A percentile compares a stretch with the other conserved stretches of the same genome.
phyloP scores from a whole-genome alignment of 2,888 invertebrate species.

The Griposia aprilina region DNA sequence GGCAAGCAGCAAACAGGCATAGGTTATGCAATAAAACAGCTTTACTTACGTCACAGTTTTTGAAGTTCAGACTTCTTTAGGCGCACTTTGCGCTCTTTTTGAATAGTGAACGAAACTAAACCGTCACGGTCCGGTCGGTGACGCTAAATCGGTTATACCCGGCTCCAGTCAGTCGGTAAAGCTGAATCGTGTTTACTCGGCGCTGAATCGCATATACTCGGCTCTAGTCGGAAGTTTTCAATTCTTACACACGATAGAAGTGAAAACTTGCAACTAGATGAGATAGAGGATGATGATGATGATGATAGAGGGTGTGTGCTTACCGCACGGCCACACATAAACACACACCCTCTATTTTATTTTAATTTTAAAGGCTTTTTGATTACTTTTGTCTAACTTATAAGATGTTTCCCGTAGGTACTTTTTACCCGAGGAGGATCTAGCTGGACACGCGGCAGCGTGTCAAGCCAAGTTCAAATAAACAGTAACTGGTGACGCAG shows the following conservation, averaged over 20 bases:
- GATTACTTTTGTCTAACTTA: not conserved
- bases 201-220: no score
- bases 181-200: no score
- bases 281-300: no score
- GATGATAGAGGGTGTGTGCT: no score
- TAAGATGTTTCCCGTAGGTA: not conserved
- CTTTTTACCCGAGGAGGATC: not conserved
- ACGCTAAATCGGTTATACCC: not conserved
- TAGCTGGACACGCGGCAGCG: no score
- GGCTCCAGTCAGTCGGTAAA: not conserved
- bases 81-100: not conserved
- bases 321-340: no score
- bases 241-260: no score
- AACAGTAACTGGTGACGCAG: no score
- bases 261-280: no score
- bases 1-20: not conserved
- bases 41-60: not conserved
- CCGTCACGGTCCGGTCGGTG: not conserved
- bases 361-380: not conserved
- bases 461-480: no score
- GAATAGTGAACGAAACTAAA: not conserved
- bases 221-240: no score
- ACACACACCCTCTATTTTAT: not conserved
- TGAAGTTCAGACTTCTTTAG: not conserved
- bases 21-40: not conserved